phyloP scores from a whole-genome alignment of 1,140 invertebrate genomes.

The Panagrolaimus sp. region DNA sequence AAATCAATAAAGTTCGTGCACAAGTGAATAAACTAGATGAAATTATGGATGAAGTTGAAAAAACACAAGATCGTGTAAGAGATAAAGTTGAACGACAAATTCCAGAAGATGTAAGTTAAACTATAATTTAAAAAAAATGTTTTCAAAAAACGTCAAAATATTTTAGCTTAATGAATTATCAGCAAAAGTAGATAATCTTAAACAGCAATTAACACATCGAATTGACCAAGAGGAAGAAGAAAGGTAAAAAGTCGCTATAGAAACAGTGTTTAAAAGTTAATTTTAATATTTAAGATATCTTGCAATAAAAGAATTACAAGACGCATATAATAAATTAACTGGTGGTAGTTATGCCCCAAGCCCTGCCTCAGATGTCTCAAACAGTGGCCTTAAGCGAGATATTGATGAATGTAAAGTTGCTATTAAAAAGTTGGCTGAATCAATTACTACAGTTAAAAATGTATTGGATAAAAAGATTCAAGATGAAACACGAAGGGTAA shows the following conservation, averaged over 20 bases:
- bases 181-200: slow-evolving; percentile 51
- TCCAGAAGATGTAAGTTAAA: slow-evolving; percentile 45
- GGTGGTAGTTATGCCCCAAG: slow-evolving; percentile 16
- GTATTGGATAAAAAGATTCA: slow-evolving; percentile 50
- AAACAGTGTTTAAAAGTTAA: background rate
- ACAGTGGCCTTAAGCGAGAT: slow-evolving; percentile 33
- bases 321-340: slow-evolving; percentile 41
- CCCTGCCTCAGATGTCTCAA: background rate
- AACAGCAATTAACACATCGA: slow-evolving; percentile 46
- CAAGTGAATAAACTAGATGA: slow-evolving; percentile 48
- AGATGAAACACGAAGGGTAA: slow-evolving; percentile 48
- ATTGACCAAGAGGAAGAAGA: slow-evolving; percentile 55
- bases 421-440: slow-evolving; percentile 56
- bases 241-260: slow-evolving; percentile 22
- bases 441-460: slow-evolving; percentile 56
- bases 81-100: slow-evolving; percentile 55
- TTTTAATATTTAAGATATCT: slow-evolving; percentile 38
- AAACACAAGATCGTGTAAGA: slow-evolving; percentile 44
- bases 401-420: slow-evolving; percentile 56
- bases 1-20: slow-evolving; percentile 31
- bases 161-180: slow-evolving; percentile 51
- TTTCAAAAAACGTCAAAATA: slow-evolving; percentile 4
- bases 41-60: slow-evolving; percentile 49
- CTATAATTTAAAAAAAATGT: slow-evolving; percentile 16
- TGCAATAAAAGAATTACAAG: slow-evolving; percentile 53